Evolutionary conservation across 1,140 invertebrate genomes (phyloP), one percentile per base, ranked within the genome.

Genomic region (Acromyrmex heyeri): DNA sequence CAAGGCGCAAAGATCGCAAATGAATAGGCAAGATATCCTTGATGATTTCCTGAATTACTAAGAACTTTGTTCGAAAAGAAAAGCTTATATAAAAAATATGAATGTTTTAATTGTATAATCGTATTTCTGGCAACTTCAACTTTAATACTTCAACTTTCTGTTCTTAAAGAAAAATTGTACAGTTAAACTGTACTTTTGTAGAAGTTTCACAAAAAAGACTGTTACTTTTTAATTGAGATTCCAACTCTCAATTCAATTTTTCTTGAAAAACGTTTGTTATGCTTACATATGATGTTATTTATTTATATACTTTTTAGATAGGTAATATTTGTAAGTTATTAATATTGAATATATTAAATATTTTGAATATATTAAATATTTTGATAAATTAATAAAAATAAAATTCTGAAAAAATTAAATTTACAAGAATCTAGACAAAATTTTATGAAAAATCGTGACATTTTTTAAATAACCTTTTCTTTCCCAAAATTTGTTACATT

Each of bases 11-110:
- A 85, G 38, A 77, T 61, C 18, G 72, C 24, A 16, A 34, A 30
- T 34, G n/a, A 78, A 79, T 21, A 81, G 30, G 21, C 79, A 16
- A 50, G 69, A 53, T 12, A 83, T 34, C 18, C n/a, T 48, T 38
- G 14, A 1, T 0, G 38, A 81, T 70, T 81, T 81, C 14, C 10
- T 55, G 18, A 57, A 38, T 48, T 57, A 27, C 21, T 30, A 16
- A 69, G 2, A 38, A 38, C 12, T 55, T 79, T 34, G 30, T 21
- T 38, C 30, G 1, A 7, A 5, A 8, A 21, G 16, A 57, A 69
- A 12, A 10, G 34, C n/a, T 5, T 34, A 44, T 78, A 30, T 78
- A 18, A 44, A 62, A 77, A 77, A 30, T 34, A 34, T 53, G 1
- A 67, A 62, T 77, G 21, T 38, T 57, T 59, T 59, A 57, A 34